Base-by-base conservation (phyloP, 2,888 invertebrate species). In the Ditylenchus weischeri region DNA sequence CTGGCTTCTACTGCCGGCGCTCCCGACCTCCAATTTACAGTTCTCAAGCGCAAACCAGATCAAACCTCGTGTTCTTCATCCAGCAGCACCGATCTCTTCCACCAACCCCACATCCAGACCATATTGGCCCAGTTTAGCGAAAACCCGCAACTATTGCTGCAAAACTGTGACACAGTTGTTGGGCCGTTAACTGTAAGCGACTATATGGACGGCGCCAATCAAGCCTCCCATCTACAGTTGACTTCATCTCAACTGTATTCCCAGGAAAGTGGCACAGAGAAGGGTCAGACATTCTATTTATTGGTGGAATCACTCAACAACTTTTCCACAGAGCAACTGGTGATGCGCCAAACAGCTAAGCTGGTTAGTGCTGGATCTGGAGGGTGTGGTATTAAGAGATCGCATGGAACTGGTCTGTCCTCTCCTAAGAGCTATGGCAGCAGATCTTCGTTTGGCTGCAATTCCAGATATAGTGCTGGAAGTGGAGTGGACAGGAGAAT, bases 201-300 rank as follows among this genome's bases (percentile, higher is more conserved):
- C 54, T 62, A 19, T 11, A 48, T 49, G 43, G 62, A 38, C 21
- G 23, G 21, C 1, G 35, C 54, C 19, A 62, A 62, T 21, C 23
- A 10, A 19, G 50, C 21, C 19, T 62, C 62, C 1, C 19, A 47
- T 47, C 18, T 47, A 62, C 49, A 36, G 51, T 29, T 47, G 11
- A 21, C 2, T 50, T 47, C 54, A 2, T 54, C 54, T 54, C 54
- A 54, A 18, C 54, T 54, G 10, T 23, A 13, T 23, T 23, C 54
- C 11, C 13, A 29, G 11, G 19, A 19, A 36, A 21, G 88, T n/a
- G 51, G 51, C 48, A 88, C 62, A 88, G 90, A 29, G 91, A 92
- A 18, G 92, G 91, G 91, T 11, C 60, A 59, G 15, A 62, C 62
- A 19, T 59, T 43, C 13, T 62, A 62, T 10, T 29, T 62, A 2